Percentiles rank a stretch among this genome's conserved stretches.
Evolutionary conservation across 2,888 invertebrate genomes (phyloP).

Genomic region (Acrocyrtus sp.): DNA sequence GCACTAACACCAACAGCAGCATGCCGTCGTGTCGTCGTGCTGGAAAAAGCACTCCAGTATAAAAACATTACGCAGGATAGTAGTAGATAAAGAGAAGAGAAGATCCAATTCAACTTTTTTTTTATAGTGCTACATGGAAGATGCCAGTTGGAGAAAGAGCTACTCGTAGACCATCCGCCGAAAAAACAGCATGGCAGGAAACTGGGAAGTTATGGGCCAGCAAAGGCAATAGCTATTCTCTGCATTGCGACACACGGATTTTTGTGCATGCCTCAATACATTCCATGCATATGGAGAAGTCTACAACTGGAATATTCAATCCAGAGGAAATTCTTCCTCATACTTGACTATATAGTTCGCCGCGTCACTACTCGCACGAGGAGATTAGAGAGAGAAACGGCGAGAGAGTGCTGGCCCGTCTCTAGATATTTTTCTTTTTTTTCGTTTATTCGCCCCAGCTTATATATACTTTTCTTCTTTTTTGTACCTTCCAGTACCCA

Average conservation of each 20-base stretch:
- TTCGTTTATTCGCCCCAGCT: too few relatives aligned
- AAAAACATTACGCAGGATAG: too few relatives aligned
- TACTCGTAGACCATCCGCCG: slow-evolving; percentile 1
- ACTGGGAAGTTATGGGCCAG: slow-evolving; percentile 45
- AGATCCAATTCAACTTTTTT: slow-evolving; percentile 48
- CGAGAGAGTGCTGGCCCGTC: too few relatives aligned
- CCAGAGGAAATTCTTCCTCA: too few relatives aligned
- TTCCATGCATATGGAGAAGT: slow-evolving; percentile 44
- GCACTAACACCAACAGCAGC: slow-evolving; percentile 29
- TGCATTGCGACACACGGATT: slow-evolving; percentile 56
- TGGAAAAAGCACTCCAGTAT: not conserved
- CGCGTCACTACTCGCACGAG: too few relatives aligned
- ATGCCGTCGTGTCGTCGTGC: not conserved
- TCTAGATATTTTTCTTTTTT: too few relatives aligned
- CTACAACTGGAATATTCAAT: too few relatives aligned
- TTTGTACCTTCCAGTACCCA: too few relatives aligned
- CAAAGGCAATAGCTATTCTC: slow-evolving; percentile 52
- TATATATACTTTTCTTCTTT: too few relatives aligned
- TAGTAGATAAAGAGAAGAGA: slow-evolving; percentile 9
- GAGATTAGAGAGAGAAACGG: too few relatives aligned
- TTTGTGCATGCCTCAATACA: slow-evolving; percentile 51
- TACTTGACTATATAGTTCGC: too few relatives aligned
- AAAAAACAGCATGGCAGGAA: slow-evolving; percentile 19
- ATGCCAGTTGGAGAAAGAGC: not conserved
- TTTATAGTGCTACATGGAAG: not conserved